These are phyloP conservation scores for Drosophila carrolli DNA, from an alignment of 1,140 invertebrate species.

Conservation along the genomic window DNA sequence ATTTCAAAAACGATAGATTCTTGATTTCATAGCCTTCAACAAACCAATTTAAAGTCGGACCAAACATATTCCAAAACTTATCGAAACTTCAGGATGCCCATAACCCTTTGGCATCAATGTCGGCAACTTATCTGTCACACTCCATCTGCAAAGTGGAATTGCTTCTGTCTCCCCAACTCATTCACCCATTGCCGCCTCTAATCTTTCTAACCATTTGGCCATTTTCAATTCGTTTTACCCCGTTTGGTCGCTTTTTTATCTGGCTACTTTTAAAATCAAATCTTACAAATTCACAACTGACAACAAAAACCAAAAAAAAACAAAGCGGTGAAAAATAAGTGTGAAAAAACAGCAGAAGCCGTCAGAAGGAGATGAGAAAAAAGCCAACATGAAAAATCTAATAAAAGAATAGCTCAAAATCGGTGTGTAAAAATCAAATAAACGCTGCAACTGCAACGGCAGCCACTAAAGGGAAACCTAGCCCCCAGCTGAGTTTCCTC, in stretches of 20 bases:
- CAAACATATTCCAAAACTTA: conserved; percentile 5
- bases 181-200: conserved; percentile 31
- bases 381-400: conserved; percentile 62
- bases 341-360: conserved; percentile 28
- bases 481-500: conserved; percentile 35
- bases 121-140: conserved; percentile 42
- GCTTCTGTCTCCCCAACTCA: conserved; percentile 17
- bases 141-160: conserved; percentile 43
- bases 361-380: conserved; percentile 23
- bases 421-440: conserved; percentile 80
- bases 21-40: not conserved
- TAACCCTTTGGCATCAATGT: conserved; percentile 31
- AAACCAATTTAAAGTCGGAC: not conserved
- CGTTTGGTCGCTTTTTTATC: conserved; percentile 48
- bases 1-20: too few species aligned
- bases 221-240: conserved; percentile 52
- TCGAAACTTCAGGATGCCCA: conserved; percentile 13
- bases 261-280: conserved; percentile 75
- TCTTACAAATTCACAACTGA: conserved; percentile 77
- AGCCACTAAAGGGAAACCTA: conserved; percentile 40
- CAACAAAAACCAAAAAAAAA: conserved; percentile 27
- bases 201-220: conserved; percentile 48
- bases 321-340: conserved; percentile 5
- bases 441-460: conserved; percentile 67
- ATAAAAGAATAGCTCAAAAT: conserved; percentile 81